A percentile compares a stretch with the other conserved stretches of the same genome.
phyloP scores from a whole-genome alignment of 2,113 vertebrate species.

The Psettodes erumei region DNA sequence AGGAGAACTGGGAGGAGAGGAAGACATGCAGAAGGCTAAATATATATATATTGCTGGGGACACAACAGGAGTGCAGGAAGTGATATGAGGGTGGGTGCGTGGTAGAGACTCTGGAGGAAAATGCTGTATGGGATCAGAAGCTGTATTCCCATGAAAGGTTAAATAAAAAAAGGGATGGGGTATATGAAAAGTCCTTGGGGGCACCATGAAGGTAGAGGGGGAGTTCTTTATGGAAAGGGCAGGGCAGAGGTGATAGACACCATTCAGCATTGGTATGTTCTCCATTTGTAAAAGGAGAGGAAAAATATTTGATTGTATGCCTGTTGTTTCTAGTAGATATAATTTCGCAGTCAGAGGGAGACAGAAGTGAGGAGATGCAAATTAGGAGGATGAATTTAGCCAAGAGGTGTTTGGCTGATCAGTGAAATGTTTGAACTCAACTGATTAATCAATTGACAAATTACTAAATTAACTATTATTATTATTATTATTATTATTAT shows the following conservation, averaged over 20 bases:
- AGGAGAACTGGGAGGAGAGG: slow-evolving; percentile 11
- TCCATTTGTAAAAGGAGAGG: not conserved
- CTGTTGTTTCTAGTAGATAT: slow-evolving; percentile 23
- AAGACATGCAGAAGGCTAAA: slow-evolving; percentile 7
- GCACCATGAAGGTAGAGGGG: slow-evolving; percentile 5
- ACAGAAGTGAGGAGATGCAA: slow-evolving; percentile 25
- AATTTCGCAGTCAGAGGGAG: not conserved
- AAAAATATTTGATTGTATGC: not conserved
- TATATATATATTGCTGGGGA: not conserved
- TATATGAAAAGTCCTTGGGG: slow-evolving; percentile 5
- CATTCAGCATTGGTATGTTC: not conserved
- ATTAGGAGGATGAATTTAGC: slow-evolving; percentile 26
- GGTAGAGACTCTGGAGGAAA: slow-evolving; percentile 1
- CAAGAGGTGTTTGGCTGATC: slow-evolving; percentile 5
- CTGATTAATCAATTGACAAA: not conserved
- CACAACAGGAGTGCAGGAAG: slow-evolving; percentile 16
- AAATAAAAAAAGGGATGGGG: not conserved
- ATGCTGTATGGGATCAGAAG: not conserved
- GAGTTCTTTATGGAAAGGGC: slow-evolving; percentile 18
- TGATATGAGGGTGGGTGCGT: slow-evolving; percentile 14
- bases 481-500: too few species aligned
- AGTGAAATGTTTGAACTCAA: not conserved
- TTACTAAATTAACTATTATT: not conserved
- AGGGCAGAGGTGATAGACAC: slow-evolving; percentile 8
- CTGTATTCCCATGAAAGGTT: slow-evolving; percentile 22